Evolutionary conservation across 2,797 vertebrate genomes (phyloP).

Genomic region (Rhadinocentrus ornatus): DNA sequence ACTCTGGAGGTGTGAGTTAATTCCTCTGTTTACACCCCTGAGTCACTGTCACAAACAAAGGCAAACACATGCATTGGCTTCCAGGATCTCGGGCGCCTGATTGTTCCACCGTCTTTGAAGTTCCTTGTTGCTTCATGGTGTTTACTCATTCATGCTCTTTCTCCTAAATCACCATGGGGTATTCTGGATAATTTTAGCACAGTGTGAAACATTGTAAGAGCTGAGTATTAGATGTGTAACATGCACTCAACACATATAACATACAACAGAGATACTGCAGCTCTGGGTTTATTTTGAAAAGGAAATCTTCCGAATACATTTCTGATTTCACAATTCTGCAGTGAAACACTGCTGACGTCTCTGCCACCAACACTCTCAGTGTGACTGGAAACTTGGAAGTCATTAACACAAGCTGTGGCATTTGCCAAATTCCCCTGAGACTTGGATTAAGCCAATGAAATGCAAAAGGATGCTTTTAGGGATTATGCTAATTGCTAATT

Average conservation of each 20-base stretch:
- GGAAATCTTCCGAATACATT: constrained; percentile 20
- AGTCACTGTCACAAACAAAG: constrained; percentile 82
- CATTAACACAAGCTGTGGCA: constrained; percentile 62
- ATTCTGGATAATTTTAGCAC: constrained; percentile 79
- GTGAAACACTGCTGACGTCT: constrained; percentile 28
- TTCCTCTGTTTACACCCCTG: constrained; percentile 82
- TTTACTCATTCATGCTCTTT: constrained; percentile 83
- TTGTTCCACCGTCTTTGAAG: constrained; percentile 83
- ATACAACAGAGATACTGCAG: constrained; percentile 18
- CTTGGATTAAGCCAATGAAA: constrained; percentile 65
- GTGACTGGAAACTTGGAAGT: constrained; percentile 42
- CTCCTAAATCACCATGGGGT: constrained; percentile 77
- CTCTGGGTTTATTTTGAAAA: constrained; percentile 19
- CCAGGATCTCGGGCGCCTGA: constrained; percentile 77
- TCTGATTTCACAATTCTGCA: constrained; percentile 21
- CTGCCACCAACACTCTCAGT: constrained; percentile 28
- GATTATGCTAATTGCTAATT: constrained; percentile 82
- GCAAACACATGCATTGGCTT: constrained; percentile 78
- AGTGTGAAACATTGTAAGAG: constrained; percentile 74
- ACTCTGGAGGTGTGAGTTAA: constrained; percentile 83
- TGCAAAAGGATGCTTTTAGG: constrained; percentile 71
- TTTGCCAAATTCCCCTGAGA: constrained; percentile 69
- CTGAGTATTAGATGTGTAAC: constrained; percentile 67
- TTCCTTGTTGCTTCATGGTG: constrained; percentile 80
- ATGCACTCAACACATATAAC: constrained; percentile 48